Evolutionary conservation across 2,888 invertebrate genomes (phyloP).

Genomic region (Thymelicus acteon): DNA sequence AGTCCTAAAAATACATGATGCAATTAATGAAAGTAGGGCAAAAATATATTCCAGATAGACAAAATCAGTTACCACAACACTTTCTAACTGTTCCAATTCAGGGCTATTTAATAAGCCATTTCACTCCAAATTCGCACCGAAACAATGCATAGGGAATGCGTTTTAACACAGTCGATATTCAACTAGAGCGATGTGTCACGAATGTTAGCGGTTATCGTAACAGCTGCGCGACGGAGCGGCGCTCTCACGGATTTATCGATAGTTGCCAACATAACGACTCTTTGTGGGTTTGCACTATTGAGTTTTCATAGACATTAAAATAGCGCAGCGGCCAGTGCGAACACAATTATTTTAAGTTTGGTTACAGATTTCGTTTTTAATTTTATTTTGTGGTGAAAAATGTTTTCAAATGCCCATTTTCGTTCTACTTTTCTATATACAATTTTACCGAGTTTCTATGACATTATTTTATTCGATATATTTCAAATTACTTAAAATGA

Average conservation of each 20-base stretch:
- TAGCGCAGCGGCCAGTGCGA: not conserved
- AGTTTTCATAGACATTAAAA: slow-evolving; percentile 13
- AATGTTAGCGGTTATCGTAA: slow-evolving; percentile 39
- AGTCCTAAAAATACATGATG: too few relatives aligned
- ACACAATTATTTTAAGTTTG: not conserved
- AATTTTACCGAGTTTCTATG: too few relatives aligned
- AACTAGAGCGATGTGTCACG: slow-evolving; percentile 15
- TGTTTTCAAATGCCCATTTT: not conserved
- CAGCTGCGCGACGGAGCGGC: slow-evolving; percentile 20
- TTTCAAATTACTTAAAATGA: too few relatives aligned
- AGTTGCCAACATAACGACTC: slow-evolving; percentile 16
- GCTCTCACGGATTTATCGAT: slow-evolving; percentile 28
- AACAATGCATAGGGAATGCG: slow-evolving; percentile 8
- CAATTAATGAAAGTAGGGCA: too few relatives aligned
- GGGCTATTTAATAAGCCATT: slow-evolving; percentile 9
- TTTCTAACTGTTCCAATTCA: slow-evolving; percentile 1
- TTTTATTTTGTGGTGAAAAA: not conserved
- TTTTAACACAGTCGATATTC: slow-evolving; percentile 18
- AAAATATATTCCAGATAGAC: not conserved
- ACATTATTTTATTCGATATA: too few relatives aligned
- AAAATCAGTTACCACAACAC: not conserved
- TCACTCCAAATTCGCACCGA: slow-evolving; percentile 7
- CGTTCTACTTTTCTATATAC: too few relatives aligned
- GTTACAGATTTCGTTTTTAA: not conserved
- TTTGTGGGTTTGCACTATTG: slow-evolving; percentile 7